Evolutionary conservation across 2,888 invertebrate genomes (phyloP).

Genomic region (Elmis aenea): DNA sequence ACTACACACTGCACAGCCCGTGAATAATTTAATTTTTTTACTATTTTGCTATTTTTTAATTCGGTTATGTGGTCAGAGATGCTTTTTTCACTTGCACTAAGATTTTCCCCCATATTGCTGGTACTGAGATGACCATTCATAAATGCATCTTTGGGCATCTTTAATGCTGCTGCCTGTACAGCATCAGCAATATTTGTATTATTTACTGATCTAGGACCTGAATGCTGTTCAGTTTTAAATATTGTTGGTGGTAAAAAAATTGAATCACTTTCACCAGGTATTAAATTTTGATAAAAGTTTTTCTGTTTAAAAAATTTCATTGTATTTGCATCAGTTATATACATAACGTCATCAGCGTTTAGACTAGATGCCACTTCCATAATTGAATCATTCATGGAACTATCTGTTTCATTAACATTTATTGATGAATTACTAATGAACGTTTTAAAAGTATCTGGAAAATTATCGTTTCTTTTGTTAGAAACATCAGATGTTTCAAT

Average conservation of each 20-base stretch:
- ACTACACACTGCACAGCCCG: conserved; percentile 56
- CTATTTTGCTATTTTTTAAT: conserved; percentile 38
- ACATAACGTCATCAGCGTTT: conserved; percentile 11
- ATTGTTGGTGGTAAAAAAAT: conserved; percentile 41
- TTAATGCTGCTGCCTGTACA: conserved; percentile 32
- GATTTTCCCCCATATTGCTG: conserved; percentile 10
- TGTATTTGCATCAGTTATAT: conserved; percentile 10
- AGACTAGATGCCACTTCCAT: conserved; percentile 11
- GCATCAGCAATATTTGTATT: conserved; percentile 39
- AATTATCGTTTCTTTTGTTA: conserved; percentile 15
- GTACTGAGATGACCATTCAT: conserved; percentile 33
- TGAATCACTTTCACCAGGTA: conserved; percentile 45
- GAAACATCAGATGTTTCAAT: conserved; percentile 7
- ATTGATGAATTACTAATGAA: conserved; percentile 7
- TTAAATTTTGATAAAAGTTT: conserved; percentile 42
- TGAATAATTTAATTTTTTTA: conserved; percentile 43
- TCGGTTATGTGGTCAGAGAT: conserved; percentile 47
- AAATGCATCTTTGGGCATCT: conserved; percentile 33
- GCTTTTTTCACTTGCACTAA: conserved; percentile 31
- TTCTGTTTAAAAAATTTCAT: conserved; percentile 28
- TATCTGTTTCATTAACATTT: conserved; percentile 12
- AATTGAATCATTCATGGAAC: conserved; percentile 12
- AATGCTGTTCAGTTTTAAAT: conserved; percentile 29
- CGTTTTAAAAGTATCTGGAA: conserved; percentile 13
- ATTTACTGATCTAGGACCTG: conserved; percentile 38